Base-by-base conservation (phyloP, 2,888 invertebrate species). In the Elaeidobius kamerunicus region DNA sequence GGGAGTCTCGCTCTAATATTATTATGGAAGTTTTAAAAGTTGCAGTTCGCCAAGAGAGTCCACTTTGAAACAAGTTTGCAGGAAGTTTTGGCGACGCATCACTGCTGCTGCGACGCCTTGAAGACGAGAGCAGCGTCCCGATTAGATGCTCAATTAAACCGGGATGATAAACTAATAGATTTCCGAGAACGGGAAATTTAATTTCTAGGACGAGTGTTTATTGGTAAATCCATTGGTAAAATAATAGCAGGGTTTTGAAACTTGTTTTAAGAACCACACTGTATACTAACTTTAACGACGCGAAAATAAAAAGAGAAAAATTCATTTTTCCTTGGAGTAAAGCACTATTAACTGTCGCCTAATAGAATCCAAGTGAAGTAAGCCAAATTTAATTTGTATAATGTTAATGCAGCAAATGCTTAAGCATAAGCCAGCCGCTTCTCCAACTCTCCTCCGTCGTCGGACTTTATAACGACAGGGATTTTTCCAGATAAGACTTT, bases 91-190 rank as follows among this genome's bases (percentile, higher is more conserved):
- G 35, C 45, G 46, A 46, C 52, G 42, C 46, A 46, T 52, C 46
- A 40, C 39, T 45, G 36, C 38, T 36, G 48, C 43, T 48, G 47
- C 14, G 53, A 53, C 53, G 53, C 47, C 53, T 43, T 39, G 23
- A 34, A 46, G 52, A 52, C 52, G 47, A 40, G 34, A 40, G 52
- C 52, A 36, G 52, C 52, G 51, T 52, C 39, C 34, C 52, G 56
- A 56, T 56, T 56, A 56, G 56, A 52, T 51, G 53, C 56, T 56
- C 56, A 53, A 56, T 56, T 56, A 53, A 50, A 53, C 38, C 52
- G 35, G 41, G 45, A 30, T 34, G 34, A 34, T 34, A 34, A 34
- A 34, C 34, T 34, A 34, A 34, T 34, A 34, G 34, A 34, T 34
- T 34, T 7, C 12, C 34, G 11, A 34, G 23, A 34, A 6, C 34